phyloP scores from a whole-genome alignment of 2,888 invertebrate genomes.

The Mycalesis mineus region DNA sequence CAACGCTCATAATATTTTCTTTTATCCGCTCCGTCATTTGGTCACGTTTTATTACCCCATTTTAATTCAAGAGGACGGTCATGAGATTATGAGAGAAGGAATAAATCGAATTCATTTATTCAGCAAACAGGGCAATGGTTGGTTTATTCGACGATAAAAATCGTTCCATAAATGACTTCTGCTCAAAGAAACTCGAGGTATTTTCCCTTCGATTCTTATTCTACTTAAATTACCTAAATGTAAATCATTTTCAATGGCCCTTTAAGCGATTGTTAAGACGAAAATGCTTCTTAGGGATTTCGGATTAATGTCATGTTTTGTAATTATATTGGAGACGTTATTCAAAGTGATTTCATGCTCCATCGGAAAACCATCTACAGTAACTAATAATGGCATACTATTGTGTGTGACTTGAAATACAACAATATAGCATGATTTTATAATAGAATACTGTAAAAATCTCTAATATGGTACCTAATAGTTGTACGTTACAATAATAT shows the following conservation, averaged over 20 bases:
- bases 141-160: slow-evolving; percentile 20
- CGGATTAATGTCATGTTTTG: too few relatives aligned
- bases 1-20: slow-evolving; percentile 20
- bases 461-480: too few relatives aligned
- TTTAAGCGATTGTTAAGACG: slow-evolving; percentile 4
- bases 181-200: slow-evolving; percentile 15
- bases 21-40: slow-evolving; percentile 11
- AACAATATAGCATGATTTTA: too few relatives aligned
- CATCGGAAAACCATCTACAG: too few relatives aligned
- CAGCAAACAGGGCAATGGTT: slow-evolving; percentile 21
- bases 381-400: too few relatives aligned
- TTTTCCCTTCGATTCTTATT: slow-evolving; percentile 17
- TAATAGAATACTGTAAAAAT: too few relatives aligned
- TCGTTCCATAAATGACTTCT: slow-evolving; percentile 23
- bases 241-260: slow-evolving; percentile 17
- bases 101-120: slow-evolving; percentile 23
- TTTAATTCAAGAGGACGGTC: slow-evolving; percentile 6
- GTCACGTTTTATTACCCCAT: slow-evolving; percentile 19
- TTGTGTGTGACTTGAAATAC: too few relatives aligned
- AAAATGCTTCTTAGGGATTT: not conserved
- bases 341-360: too few relatives aligned
- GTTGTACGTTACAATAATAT: too few relatives aligned
- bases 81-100: slow-evolving; percentile 12
- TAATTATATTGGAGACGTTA: too few relatives aligned
- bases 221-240: slow-evolving; percentile 19